A percentile compares a stretch with the other conserved stretches of the same genome.
Evolutionary conservation across 64 coral and sea anemone species (phyloP).

Genomic region (Exaiptasia diaphana): DNA sequence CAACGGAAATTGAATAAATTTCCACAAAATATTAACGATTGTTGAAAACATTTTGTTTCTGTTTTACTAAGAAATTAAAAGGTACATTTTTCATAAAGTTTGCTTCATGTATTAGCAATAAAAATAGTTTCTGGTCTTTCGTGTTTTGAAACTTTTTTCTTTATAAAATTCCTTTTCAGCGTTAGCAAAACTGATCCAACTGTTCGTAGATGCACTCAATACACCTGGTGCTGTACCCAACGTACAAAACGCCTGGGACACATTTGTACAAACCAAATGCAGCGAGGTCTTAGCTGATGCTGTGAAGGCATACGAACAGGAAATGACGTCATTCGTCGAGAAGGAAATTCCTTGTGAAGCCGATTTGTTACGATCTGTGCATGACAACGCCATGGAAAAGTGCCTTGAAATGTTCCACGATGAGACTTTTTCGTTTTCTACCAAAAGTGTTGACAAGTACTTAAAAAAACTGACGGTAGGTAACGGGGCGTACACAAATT

Average conservation of each 20-base stretch:
- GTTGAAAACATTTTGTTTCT: not conserved
- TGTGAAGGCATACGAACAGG: constrained; percentile 6
- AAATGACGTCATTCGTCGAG: constrained; percentile 33
- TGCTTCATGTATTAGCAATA: not conserved
- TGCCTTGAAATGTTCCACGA: constrained; percentile 1
- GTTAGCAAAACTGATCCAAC: constrained; percentile 36
- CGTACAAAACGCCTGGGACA: constrained; percentile 63
- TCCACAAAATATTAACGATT: too few relatives aligned
- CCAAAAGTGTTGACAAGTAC: constrained; percentile 39
- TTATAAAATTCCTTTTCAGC: constrained; percentile 52
- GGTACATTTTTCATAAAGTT: not conserved
- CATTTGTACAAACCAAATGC: constrained; percentile 61
- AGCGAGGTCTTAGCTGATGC: constrained; percentile 18
- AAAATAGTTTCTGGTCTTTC: not conserved
- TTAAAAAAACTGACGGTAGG: constrained; percentile 58
- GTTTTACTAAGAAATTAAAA: not conserved
- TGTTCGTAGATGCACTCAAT: constrained; percentile 68
- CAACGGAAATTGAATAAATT: too few relatives aligned
- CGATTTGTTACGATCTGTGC: constrained; percentile 39
- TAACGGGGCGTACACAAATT: too few relatives aligned
- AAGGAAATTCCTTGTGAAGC: constrained; percentile 39
- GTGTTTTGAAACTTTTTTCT: too few relatives aligned
- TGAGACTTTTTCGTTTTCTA: constrained; percentile 45
- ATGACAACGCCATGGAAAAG: constrained; percentile 30
- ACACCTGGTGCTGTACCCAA: constrained; percentile 75